Percentiles rank a stretch among this genome's conserved stretches.
Conservation (phyloP, 2,113 vertebrate genomes). For the Pogonocichla stellata region DNA sequence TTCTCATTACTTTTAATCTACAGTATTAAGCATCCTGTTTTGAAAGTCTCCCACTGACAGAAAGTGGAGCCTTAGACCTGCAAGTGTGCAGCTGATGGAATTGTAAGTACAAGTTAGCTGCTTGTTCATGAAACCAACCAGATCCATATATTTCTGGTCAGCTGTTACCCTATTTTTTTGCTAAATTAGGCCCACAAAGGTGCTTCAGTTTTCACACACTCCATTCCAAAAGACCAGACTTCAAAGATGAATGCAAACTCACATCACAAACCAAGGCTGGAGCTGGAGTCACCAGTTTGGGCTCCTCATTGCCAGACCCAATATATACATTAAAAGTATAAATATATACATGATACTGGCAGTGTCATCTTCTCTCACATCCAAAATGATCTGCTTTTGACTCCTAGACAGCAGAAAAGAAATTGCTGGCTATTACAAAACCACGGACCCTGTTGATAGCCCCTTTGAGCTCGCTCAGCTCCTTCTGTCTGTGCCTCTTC, state of each 20-base stretch:
- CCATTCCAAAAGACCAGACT: background rate
- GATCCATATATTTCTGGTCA: background rate
- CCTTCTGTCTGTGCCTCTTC: background rate
- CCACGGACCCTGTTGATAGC: background rate
- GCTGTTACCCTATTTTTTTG: background rate
- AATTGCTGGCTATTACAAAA: background rate
- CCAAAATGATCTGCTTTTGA: slow-evolving; percentile 12
- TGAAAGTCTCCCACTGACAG: background rate
- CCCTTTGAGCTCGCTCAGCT: background rate
- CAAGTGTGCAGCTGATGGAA: background rate
- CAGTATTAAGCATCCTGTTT: background rate
- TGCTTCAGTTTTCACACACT: background rate
- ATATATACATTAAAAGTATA: background rate
- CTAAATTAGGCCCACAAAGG: background rate
- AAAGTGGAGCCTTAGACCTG: background rate
- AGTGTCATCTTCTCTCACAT: background rate
- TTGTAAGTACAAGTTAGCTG: background rate
- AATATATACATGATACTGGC: slow-evolving; percentile 6
- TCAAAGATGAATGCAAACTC: background rate
- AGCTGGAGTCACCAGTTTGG: background rate
- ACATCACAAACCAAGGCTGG: background rate
- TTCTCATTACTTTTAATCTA: background rate
- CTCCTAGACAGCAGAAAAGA: background rate
- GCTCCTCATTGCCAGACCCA: background rate
- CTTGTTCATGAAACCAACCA: background rate